Evolutionary conservation across 2,113 vertebrate species (phyloP), one percentile per base, ranked within the genome.

Genomic region (Macrotis lagotis): DNA sequence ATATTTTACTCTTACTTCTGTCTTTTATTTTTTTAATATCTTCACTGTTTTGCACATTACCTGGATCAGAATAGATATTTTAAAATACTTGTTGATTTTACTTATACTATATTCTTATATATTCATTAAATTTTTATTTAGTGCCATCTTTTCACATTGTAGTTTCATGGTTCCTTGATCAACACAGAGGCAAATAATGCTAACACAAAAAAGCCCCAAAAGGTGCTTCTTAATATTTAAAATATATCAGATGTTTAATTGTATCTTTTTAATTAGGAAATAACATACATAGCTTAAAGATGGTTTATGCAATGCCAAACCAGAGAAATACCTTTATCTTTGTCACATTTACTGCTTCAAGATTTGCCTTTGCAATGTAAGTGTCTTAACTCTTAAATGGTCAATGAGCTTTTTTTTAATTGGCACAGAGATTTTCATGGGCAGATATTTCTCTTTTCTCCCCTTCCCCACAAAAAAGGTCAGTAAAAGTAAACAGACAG

Each of bases 401-500:
- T 50, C 95, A 96, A 94, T 92, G 90, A 93, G 59, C 93, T 90
- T 93, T 97, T 93, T 97, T 95, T 98, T 97, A 94, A 94, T 97
- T 98, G 96, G 92, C 96, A 95, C 59, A 97, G 97, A 95, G 97
- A 97, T 96, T 97, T 96, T 89, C 92, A 93, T 25, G 25, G 66
- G 95, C 96, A 95, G 93, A 91, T 96, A 93, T 89, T 97, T 97
- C 96, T 97, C 93, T 94, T 94, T 97, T 90, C 95, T 93, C 91
- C 94, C 95, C 96, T 96, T 94, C 93, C 96, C 96, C 92, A 91
- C 66, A 94, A 97, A 94, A 98, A 98, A 97, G 97, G 97, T 97
- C 97, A 98, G 97, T 52, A 89, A 97, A 55, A 97, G 97, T 97
- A 97, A 98, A 98, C 93, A 98, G 94, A 96, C 96, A 44, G 37